Evolutionary conservation across 53 echinoderm and acorn worm species (phyloP).

Genomic region (Mesocentrotus franciscanus): DNA sequence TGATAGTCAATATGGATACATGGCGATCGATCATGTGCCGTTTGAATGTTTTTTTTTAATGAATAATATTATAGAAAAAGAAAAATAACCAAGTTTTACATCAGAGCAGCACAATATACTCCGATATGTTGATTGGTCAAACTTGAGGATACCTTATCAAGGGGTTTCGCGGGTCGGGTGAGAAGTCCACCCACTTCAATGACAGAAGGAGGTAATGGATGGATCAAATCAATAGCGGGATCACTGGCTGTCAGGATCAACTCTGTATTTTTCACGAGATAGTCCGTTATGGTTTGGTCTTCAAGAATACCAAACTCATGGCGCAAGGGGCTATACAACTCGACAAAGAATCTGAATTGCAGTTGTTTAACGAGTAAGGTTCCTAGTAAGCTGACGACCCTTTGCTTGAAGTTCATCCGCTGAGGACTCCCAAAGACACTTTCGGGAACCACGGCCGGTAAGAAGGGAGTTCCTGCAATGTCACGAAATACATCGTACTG

Average conservation of each 20-base stretch:
- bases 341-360: constrained; percentile 19
- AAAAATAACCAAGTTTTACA: no score
- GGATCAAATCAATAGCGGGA: constrained; percentile 60
- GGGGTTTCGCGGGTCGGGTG: constrained; percentile 68
- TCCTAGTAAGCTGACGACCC: not conserved
- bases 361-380: not conserved
- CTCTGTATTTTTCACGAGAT: constrained; percentile 52
- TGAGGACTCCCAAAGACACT: constrained; percentile 28
- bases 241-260: constrained; percentile 74
- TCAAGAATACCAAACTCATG: constrained; percentile 46
- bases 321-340: not conserved
- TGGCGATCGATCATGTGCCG: no score
- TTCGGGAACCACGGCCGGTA: constrained; percentile 44
- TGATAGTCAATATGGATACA: no score
- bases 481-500: not conserved
- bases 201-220: constrained; percentile 71
- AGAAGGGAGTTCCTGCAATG: constrained; percentile 49
- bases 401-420: constrained; percentile 40
- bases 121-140: not conserved
- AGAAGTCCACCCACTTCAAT: constrained; percentile 76
- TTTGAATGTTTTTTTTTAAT: no score
- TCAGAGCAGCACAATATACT: no score
- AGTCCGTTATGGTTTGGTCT: constrained; percentile 3
- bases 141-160: constrained; percentile 64
- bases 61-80: no score